These are phyloP conservation scores for Pogonomyrmex barbatus DNA, from an alignment of 1,140 invertebrate species.

Conservation along the genomic window DNA sequence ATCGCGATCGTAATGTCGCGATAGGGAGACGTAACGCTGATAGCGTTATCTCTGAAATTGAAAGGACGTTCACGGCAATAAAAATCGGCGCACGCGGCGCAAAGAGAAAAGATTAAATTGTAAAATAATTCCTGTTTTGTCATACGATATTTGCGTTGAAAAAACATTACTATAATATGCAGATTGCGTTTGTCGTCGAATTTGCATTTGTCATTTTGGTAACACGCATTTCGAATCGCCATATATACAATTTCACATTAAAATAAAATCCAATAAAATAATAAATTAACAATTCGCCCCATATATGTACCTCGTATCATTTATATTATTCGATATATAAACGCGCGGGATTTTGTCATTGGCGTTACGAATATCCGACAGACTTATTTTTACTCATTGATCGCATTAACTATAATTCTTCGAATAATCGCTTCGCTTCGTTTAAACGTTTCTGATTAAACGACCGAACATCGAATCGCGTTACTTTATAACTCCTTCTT, in stretches of 20 bases:
- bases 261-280: constrained; percentile 48
- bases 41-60: not conserved
- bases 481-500: not conserved
- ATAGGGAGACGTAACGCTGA: not conserved
- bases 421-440: not conserved
- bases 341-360: constrained; percentile 1
- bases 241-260: constrained; percentile 13
- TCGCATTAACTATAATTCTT: constrained; percentile 1
- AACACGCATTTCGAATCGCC: constrained; percentile 8
- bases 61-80: not conserved
- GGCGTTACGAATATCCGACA: not conserved
- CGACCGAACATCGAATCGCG: not conserved
- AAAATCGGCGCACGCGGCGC: not conserved
- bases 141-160: not conserved
- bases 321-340: not conserved
- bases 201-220: constrained; percentile 6
- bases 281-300: not conserved
- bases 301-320: not conserved
- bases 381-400: constrained; percentile 41
- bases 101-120: constrained; percentile 27
- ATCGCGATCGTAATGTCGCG: constrained; percentile 5
- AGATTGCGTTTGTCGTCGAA: not conserved
- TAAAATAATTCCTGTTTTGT: not conserved
- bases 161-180: not conserved
- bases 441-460: constrained; percentile 28